Conservation (phyloP, 2,888 invertebrate genomes). For the Stenodera caucasica region DNA sequence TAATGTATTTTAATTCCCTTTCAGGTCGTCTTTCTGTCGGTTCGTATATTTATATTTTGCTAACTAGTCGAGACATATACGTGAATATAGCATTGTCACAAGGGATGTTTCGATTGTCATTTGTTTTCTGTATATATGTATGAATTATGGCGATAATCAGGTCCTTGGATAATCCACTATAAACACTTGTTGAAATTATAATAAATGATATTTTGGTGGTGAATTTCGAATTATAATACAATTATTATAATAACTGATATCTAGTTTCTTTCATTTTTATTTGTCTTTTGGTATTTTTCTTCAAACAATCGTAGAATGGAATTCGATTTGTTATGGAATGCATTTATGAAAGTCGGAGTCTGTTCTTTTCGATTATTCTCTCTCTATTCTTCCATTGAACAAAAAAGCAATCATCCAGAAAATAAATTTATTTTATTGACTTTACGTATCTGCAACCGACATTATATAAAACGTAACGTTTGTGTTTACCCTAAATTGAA, state of each 20-base stretch:
- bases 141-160: constrained; percentile 20
- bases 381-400: constrained; percentile 11
- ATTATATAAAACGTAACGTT: constrained; percentile 18
- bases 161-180: constrained; percentile 8
- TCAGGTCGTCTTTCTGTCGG: constrained; percentile 27
- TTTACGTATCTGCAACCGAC: constrained; percentile 28
- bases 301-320: neutral
- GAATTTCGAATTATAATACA: neutral
- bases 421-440: constrained; percentile 26
- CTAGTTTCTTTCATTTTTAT: too few species aligned
- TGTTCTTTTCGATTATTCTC: constrained; percentile 14
- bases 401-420: constrained; percentile 10
- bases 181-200: constrained; percentile 20
- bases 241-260: neutral
- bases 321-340: neutral
- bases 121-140: constrained; percentile 8
- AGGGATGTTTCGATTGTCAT: constrained; percentile 21
- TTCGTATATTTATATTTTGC: constrained; percentile 24
- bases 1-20: constrained; percentile 47
- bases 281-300: neutral
- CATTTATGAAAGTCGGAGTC: neutral
- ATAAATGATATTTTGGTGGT: constrained; percentile 9
- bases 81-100: neutral
- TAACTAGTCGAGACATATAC: constrained; percentile 10
- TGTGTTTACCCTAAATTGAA: neutral